Evolutionary conservation across 2,797 vertebrate species (phyloP).

Genomic region (Enteromius paludinosus): DNA sequence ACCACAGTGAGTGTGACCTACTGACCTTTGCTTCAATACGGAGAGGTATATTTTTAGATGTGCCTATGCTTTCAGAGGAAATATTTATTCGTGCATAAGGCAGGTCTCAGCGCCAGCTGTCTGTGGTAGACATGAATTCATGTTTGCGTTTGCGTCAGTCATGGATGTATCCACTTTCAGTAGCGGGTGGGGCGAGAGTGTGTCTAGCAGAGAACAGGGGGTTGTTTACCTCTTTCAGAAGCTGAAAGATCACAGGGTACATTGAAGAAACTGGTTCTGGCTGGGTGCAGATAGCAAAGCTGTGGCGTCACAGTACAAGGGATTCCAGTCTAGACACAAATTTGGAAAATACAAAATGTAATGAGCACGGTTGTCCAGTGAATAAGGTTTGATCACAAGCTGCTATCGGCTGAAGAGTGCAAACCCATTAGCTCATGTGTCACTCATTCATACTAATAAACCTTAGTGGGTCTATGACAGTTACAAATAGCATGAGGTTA

Average conservation of each 20-base stretch:
- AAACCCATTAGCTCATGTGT: neutral
- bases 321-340: neutral
- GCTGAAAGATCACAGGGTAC: conserved; percentile 65
- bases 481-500: neutral
- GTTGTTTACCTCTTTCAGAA: conserved; percentile 70
- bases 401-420: neutral
- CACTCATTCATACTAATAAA: neutral
- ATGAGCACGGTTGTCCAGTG: too few species aligned
- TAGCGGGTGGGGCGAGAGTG: conserved; percentile 44
- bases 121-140: conserved; percentile 15
- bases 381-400: neutral
- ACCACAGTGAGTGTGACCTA: neutral
- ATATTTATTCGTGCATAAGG: conserved; percentile 22
- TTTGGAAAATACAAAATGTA: neutral
- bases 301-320: neutral
- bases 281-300: neutral
- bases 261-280: conserved; percentile 63
- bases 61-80: conserved; percentile 31
- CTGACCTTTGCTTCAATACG: neutral
- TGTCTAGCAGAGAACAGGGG: conserved; percentile 52
- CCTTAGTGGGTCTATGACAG: neutral
- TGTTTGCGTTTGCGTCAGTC: conserved; percentile 44
- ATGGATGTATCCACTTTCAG: conserved; percentile 66
- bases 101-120: conserved; percentile 35
- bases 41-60: conserved; percentile 48